Evolutionary conservation across 2,888 invertebrate species (phyloP).

Genomic region (Chloromyia formosa): DNA sequence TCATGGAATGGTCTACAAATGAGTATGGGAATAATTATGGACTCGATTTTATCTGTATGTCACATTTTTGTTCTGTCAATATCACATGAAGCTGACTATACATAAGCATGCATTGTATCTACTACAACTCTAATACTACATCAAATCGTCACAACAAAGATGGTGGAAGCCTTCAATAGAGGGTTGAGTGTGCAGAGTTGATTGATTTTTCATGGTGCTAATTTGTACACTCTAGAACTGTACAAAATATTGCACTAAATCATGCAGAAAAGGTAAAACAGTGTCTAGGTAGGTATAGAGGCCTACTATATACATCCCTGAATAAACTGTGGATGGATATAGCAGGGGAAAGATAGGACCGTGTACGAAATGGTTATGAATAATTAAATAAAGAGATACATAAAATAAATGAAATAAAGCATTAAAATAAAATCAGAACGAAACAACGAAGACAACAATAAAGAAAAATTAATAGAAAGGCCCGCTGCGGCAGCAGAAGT

Average conservation of each 20-base stretch:
- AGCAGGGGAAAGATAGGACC: constrained; percentile 50
- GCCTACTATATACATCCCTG: too few relatives aligned
- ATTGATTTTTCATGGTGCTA: neutral
- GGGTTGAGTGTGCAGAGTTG: constrained; percentile 20
- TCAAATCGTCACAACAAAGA: constrained; percentile 32
- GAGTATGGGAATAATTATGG: neutral
- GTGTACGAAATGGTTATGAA: constrained; percentile 61
- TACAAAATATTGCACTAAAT: constrained; percentile 22
- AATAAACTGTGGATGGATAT: neutral
- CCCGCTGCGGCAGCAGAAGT: too few relatives aligned
- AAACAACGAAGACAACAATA: constrained; percentile 36
- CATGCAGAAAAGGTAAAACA: constrained; percentile 25
- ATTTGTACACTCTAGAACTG: neutral
- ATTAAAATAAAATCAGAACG: constrained; percentile 32
- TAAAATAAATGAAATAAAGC: constrained; percentile 26
- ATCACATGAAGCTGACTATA: constrained; percentile 6
- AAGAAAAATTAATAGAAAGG: constrained; percentile 8
- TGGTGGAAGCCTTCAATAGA: constrained; percentile 42
- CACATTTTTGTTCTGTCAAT: neutral
- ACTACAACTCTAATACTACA: constrained; percentile 8
- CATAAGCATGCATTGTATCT: constrained; percentile 8
- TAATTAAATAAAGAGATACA: constrained; percentile 44
- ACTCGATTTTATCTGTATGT: neutral
- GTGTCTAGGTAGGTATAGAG: too few relatives aligned
- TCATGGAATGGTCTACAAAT: constrained; percentile 16